Conservation (phyloP, 1,140 invertebrate genomes). For the Halictus rubicundus region DNA sequence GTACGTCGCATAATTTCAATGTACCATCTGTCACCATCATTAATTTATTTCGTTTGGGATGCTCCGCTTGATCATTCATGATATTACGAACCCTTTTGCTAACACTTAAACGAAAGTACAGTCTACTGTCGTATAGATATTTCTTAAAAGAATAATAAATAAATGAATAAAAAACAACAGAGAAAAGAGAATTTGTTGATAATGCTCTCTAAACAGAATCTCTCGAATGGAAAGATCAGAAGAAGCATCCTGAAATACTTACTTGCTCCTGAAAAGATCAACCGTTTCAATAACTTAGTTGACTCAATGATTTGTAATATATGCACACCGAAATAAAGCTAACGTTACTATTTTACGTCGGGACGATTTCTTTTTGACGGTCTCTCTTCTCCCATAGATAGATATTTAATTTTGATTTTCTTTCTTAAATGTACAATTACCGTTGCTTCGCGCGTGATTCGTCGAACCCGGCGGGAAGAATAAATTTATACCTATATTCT, state of each 20-base stretch:
- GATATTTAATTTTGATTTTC: conserved; percentile 39
- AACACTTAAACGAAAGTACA: conserved; percentile 5
- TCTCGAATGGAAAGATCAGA: conserved; percentile 31
- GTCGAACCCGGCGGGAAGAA: conserved; percentile 34
- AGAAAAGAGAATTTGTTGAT: not conserved
- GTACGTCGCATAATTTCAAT: conserved; percentile 91
- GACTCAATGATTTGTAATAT: conserved; percentile 79
- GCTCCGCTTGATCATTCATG: conserved; percentile 39
- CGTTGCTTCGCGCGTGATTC: conserved; percentile 10
- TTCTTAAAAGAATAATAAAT: not conserved
- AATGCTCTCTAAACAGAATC: conserved; percentile 2
- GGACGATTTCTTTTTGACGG: conserved; percentile 41
- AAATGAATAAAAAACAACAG: not conserved
- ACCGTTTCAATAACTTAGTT: conserved; percentile 71
- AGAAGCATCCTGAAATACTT: conserved; percentile 68
- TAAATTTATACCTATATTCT: conserved; percentile 38
- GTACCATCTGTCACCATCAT: conserved; percentile 62
- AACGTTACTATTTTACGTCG: conserved; percentile 79
- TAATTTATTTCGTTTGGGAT: conserved; percentile 74
- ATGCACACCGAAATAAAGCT: conserved; percentile 79
- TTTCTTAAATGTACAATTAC: conserved; percentile 36
- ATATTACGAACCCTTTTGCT: conserved; percentile 21
- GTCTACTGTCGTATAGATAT: not conserved
- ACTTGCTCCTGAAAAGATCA: conserved; percentile 66
- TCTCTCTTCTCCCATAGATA: conserved; percentile 18